phyloP scores from a whole-genome alignment of 2,113 vertebrate species.

The Pelecanus crispus region DNA sequence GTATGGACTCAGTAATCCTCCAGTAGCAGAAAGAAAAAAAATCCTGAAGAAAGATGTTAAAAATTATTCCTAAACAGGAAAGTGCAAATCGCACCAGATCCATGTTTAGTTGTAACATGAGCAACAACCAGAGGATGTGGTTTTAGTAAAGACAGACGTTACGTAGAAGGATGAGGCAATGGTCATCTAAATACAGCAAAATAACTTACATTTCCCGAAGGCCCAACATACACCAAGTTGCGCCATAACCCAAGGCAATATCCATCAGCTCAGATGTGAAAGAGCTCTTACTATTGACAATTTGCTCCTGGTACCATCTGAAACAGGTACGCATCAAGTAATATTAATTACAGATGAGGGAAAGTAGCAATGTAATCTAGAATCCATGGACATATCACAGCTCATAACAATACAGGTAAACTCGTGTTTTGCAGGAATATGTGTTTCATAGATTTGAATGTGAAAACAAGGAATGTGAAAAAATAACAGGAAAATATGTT shows the following conservation, averaged over 20 bases:
- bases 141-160: constrained; percentile 49
- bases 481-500: neutral
- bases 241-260: neutral
- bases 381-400: neutral
- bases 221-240: neutral
- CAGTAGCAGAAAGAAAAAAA: neutral
- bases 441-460: neutral
- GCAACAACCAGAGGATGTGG: constrained; percentile 47
- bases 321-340: neutral
- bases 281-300: neutral
- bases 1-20: neutral
- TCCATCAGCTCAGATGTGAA: neutral
- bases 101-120: constrained; percentile 31
- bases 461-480: neutral
- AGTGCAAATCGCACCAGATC: neutral
- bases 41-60: neutral
- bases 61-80: constrained; percentile 7
- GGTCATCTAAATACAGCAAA: constrained; percentile 24
- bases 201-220: neutral
- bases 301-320: neutral
- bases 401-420: neutral
- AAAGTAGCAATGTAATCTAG: neutral
- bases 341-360: neutral
- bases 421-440: neutral
- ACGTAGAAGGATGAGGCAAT: constrained; percentile 17